A percentile compares a stretch with the other conserved stretches of the same genome.
Evolutionary conservation across 2,888 invertebrate species (phyloP).

Genomic region (Eupelmus urozonus): DNA sequence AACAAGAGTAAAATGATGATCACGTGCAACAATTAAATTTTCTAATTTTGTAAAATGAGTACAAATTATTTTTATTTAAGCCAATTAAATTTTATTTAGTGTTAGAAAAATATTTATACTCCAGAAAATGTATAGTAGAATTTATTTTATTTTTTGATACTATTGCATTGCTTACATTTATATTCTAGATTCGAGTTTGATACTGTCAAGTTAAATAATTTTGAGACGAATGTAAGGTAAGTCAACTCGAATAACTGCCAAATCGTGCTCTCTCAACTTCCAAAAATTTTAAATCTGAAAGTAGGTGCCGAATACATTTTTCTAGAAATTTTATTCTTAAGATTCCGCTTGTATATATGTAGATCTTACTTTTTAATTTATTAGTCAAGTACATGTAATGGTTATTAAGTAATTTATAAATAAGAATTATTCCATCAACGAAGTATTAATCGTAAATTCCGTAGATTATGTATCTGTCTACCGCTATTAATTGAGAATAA

Average conservation of each 20-base stretch:
- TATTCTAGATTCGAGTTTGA: slow-evolving; percentile 31
- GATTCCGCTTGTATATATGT: slow-evolving; percentile 57
- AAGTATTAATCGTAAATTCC: slow-evolving; percentile 38
- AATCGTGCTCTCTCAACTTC: slow-evolving; percentile 62
- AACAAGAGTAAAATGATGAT: background rate
- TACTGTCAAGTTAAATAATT: background rate
- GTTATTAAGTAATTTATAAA: slow-evolving; percentile 23
- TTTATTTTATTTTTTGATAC: slow-evolving; percentile 9
- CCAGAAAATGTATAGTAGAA: slow-evolving; percentile 28
- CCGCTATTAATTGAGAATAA: slow-evolving; percentile 19
- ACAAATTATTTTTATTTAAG: too few relatives aligned
- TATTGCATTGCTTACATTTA: background rate
- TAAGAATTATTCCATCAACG: slow-evolving; percentile 21
- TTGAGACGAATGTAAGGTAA: background rate
- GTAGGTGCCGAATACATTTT: slow-evolving; percentile 60
- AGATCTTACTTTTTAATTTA: slow-evolving; percentile 41
- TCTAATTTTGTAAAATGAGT: background rate
- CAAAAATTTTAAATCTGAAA: slow-evolving; percentile 31
- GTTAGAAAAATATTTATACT: slow-evolving; percentile 28
- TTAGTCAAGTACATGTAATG: slow-evolving; percentile 8
- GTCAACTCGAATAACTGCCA: slow-evolving; percentile 71
- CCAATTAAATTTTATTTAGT: too few relatives aligned
- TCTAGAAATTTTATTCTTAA: slow-evolving; percentile 66
- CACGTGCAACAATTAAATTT: background rate
- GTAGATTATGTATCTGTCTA: slow-evolving; percentile 19